Evolutionary conservation across 2,797 vertebrate genomes (phyloP).

Genomic region (Phoxinus dragarum): DNA sequence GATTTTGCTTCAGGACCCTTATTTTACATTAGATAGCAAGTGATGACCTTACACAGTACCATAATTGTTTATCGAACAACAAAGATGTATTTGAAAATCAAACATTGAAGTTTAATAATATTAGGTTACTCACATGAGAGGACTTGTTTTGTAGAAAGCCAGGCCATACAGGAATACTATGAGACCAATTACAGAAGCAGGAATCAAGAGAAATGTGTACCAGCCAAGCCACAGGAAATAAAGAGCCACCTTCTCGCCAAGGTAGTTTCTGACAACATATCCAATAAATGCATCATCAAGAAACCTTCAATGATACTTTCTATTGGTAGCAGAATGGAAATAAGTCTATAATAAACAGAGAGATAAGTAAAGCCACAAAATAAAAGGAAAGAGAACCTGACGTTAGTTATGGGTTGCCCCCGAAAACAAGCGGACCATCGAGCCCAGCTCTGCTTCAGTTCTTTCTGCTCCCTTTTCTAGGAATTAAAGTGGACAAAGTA

Average conservation of each 20-base stretch:
- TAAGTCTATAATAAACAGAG: neutral
- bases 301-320: neutral
- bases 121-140: slow-evolving; percentile 85
- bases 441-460: slow-evolving; percentile 83
- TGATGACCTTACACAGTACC: neutral
- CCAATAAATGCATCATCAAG: neutral
- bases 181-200: slow-evolving; percentile 80
- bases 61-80: neutral
- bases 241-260: slow-evolving; percentile 94
- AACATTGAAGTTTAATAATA: neutral
- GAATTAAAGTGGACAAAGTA: slow-evolving; percentile 43
- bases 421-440: slow-evolving; percentile 81
- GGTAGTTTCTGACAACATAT: slow-evolving; percentile 82
- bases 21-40: neutral
- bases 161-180: slow-evolving; percentile 84
- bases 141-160: slow-evolving; percentile 80
- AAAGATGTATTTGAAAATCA: neutral
- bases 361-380: neutral
- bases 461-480: slow-evolving; percentile 78
- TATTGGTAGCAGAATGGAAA: neutral
- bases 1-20: neutral
- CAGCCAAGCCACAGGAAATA: slow-evolving; percentile 96
- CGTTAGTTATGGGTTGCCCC: slow-evolving; percentile 81
- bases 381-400: slow-evolving; percentile 81
- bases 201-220: slow-evolving; percentile 88